These are phyloP conservation scores for Tribolium freemani DNA, from an alignment of 2,888 invertebrate species.

Conservation along the genomic window DNA sequence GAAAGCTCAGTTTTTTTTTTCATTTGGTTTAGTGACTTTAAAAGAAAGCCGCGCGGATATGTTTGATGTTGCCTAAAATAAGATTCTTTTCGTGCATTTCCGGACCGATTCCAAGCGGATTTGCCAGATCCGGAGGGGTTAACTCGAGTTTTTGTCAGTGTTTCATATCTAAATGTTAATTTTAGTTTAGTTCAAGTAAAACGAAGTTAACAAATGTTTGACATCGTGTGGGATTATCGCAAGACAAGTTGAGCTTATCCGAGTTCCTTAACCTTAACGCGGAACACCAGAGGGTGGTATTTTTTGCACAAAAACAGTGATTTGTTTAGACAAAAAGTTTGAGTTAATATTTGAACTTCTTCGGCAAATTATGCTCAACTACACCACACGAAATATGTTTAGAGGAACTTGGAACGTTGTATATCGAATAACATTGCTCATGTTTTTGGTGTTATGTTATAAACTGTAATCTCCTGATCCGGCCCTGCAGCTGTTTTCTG, in stretches of 20 bases:
- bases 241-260: constrained; percentile 39
- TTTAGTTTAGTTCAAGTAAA: constrained; percentile 36
- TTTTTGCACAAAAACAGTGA: not conserved
- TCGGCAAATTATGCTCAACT: constrained; percentile 14
- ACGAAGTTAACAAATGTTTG: constrained; percentile 41
- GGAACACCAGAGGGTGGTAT: constrained; percentile 42
- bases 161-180: constrained; percentile 33
- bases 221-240: constrained; percentile 42
- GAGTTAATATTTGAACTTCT: not conserved
- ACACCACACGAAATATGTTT: constrained; percentile 14
- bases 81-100: constrained; percentile 44
- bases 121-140: constrained; percentile 28
- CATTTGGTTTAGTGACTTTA: constrained; percentile 52
- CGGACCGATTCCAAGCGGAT: constrained; percentile 40
- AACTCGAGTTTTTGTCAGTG: constrained; percentile 22
- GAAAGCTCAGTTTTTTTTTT: constrained; percentile 48
- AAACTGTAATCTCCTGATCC: constrained; percentile 30
- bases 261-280: constrained; percentile 48
- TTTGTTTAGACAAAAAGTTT: not conserved
- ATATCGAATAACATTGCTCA: constrained; percentile 33
- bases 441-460: constrained; percentile 33
- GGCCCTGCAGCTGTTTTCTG: constrained; percentile 36
- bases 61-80: constrained; percentile 50
- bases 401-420: constrained; percentile 22
- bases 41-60: constrained; percentile 50